Conservation (phyloP, 2,888 invertebrate genomes). For the Tetragonisca angustula region DNA sequence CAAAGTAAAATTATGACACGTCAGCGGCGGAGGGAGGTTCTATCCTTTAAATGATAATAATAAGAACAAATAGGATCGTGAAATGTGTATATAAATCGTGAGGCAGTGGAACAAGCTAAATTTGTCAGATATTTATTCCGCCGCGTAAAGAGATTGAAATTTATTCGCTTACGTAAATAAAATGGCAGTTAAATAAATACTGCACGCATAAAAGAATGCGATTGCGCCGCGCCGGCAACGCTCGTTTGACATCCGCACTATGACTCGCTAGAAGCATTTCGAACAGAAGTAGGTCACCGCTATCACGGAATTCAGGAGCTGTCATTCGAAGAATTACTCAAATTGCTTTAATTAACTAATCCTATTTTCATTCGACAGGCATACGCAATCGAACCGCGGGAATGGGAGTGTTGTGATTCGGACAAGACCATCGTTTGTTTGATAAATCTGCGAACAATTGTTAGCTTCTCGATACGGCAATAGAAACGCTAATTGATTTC, state of each 20-base stretch:
- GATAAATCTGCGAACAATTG: conserved; percentile 32
- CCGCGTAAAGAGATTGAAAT: conserved; percentile 3
- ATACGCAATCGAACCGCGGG: conserved; percentile 27
- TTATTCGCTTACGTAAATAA: conserved; percentile 2
- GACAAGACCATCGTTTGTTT: conserved; percentile 64
- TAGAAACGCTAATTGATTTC: neutral
- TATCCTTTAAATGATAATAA: conserved; percentile 7
- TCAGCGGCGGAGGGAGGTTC: neutral
- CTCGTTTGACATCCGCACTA: conserved; percentile 19
- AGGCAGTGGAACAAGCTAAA: conserved; percentile 25
- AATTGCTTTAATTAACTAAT: conserved; percentile 74
- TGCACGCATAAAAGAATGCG: conserved; percentile 11
- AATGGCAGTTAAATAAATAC: conserved; percentile 27
- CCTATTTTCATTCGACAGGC: conserved; percentile 68
- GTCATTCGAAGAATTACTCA: conserved; percentile 54
- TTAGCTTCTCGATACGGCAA: conserved; percentile 23
- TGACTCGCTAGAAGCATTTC: neutral
- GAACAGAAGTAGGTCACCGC: conserved; percentile 41
- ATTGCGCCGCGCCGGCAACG: neutral
- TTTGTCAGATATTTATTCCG: neutral
- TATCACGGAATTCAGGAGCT: conserved; percentile 21
- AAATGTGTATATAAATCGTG: neutral
- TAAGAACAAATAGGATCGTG: conserved; percentile 15
- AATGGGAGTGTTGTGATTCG: conserved; percentile 9
- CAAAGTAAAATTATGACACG: neutral